Base-by-base conservation (phyloP, 64 coral and sea anemone genomes). In the Montipora cactus region DNA sequence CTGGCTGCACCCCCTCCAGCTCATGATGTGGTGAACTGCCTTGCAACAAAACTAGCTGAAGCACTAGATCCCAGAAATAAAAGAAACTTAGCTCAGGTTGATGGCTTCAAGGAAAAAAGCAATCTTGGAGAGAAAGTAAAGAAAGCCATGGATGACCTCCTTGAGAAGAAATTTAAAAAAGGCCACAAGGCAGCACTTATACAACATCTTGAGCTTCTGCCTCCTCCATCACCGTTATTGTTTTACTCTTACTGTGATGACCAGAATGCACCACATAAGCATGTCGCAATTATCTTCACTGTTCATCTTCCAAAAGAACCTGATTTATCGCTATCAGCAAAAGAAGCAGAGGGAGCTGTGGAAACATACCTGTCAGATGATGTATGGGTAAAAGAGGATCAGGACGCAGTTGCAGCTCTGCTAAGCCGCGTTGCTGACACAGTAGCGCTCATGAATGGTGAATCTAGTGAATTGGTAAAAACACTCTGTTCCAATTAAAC, bases 401-500 rank as follows among this genome's bases (percentile, higher is more conserved):
- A 67, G 19, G 95, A 97, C 83, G 45, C 84, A 15, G 80, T 92
- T 62, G 61, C 78, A 10, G 89, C 95, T 44, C 79, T 97, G 2
- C 79, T 97, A 19, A 92, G 83, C 57, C 89, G 95, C 13, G 82
- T 97, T 89, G 95, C 95, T n/a, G 92, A 97, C 47, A 97, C 92
- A 49, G 93, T 95, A 18, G 58, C 80, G 70, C 89, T 95, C 45
- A 76, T 97, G 53, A 97, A 89, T 82, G 67, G 81, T 16, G 95
- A 97, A 88, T 18, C 61, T 59, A 49, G 51, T 19, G 49, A 79
- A 22, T 53, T 44, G 7, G 4, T 37, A 0, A 67, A 7, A 45
- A 13, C 15, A 7, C 8, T 48, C 8, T 90, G 89, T 80, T 21
- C 68, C 20, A 21, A 23, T 6, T 57, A 67, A 13, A 14, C 11